These are phyloP conservation scores for Apocrypta bakeri DNA, from an alignment of 1,140 invertebrate genomes.

Conservation along the genomic window DNA sequence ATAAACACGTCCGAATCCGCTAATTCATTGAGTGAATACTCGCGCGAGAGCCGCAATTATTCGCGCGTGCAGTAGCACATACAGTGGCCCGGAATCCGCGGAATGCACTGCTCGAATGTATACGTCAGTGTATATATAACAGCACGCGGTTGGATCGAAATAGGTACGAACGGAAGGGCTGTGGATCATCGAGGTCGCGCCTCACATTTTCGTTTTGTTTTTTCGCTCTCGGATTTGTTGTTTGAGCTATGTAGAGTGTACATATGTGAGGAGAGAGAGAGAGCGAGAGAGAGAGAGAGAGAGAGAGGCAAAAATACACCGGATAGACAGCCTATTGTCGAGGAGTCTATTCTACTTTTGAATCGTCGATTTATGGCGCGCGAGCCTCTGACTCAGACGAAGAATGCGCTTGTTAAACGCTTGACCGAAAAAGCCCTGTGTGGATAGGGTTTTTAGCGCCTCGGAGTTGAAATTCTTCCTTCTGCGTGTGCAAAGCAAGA, in stretches of 20 bases:
- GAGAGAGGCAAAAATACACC: constrained; percentile 35
- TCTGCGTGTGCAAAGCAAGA: neutral
- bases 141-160: neutral
- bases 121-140: neutral
- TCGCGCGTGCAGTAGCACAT: neutral
- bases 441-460: constrained; percentile 3
- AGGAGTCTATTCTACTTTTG: constrained; percentile 30
- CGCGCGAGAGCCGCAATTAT: neutral
- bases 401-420: constrained; percentile 45
- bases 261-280: neutral
- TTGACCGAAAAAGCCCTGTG: constrained; percentile 11
- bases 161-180: constrained; percentile 30
- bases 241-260: neutral
- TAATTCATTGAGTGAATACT: no score
- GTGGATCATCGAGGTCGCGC: constrained; percentile 42
- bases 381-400: constrained; percentile 23
- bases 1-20: no score
- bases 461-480: neutral
- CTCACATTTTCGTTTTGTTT: neutral
- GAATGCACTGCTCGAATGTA: constrained; percentile 14
- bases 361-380: constrained; percentile 35
- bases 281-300: neutral
- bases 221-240: neutral
- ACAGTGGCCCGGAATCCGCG: constrained; percentile 19
- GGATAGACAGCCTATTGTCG: constrained; percentile 40